Percentiles rank a stretch among this genome's conserved stretches.
Conservation (phyloP, 2,797 vertebrate genomes). For the Phrynocephalus forsythii region DNA sequence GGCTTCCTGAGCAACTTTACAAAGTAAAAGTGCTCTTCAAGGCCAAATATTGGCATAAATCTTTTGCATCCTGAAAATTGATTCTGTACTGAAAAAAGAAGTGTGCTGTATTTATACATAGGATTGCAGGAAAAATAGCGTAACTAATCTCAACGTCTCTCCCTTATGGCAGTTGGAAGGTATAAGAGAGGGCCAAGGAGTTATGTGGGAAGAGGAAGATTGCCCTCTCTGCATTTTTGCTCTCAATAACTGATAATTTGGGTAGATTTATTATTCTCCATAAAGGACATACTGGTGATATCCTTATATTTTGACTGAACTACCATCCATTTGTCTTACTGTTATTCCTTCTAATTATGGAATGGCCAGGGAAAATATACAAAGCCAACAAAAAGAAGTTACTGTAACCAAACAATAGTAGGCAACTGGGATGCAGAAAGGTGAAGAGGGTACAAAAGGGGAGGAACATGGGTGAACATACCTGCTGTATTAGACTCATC, state of each 20-base stretch:
- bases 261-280: background rate
- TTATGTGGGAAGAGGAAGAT: background rate
- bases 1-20: background rate
- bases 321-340: constrained; percentile 26
- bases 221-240: too few species aligned
- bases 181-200: background rate
- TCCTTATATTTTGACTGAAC: background rate
- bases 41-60: background rate
- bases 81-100: background rate
- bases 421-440: too few species aligned
- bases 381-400: too few species aligned
- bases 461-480: too few species aligned
- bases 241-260: background rate
- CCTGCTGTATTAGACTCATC: too few species aligned
- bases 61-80: too few species aligned
- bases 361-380: rapidly evolving
- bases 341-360: rapidly evolving
- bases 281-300: constrained; percentile 53
- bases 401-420: too few species aligned
- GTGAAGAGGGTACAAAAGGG: too few species aligned
- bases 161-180: background rate
- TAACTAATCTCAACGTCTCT: background rate
- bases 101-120: background rate
- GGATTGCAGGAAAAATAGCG: background rate
- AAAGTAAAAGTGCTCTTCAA: background rate